A percentile compares a stretch with the other conserved stretches of the same genome.
Conservation (phyloP, 1,140 invertebrate genomes). For the Drosophila nigromelanica region DNA sequence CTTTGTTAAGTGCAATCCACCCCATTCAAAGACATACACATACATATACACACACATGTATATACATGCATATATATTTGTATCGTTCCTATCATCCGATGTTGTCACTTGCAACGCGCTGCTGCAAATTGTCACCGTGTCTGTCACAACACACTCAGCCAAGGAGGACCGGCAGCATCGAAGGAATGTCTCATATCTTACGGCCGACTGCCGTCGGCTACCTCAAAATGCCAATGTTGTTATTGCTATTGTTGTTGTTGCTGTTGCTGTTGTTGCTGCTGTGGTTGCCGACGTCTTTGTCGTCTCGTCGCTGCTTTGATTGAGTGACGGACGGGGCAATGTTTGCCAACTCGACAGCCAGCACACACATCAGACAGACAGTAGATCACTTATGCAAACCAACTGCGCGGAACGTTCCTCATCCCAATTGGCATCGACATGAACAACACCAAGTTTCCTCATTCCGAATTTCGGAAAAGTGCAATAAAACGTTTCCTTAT, state of each 20-base stretch:
- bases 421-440: neutral
- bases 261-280: slow-evolving; percentile 1
- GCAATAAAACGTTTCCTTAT: too few relatives aligned
- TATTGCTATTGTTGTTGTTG: slow-evolving; percentile 3
- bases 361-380: slow-evolving; percentile 36
- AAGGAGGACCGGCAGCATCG: slow-evolving; percentile 9
- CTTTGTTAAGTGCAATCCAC: slow-evolving; percentile 33
- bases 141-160: slow-evolving; percentile 38
- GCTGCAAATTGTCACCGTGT: slow-evolving; percentile 49
- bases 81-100: slow-evolving; percentile 15
- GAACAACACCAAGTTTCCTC: neutral
- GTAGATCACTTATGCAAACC: slow-evolving; percentile 29
- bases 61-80: neutral
- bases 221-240: slow-evolving; percentile 31
- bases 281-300: neutral
- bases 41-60: neutral
- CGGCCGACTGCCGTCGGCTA: slow-evolving; percentile 4
- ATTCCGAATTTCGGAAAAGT: neutral
- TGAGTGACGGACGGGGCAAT: slow-evolving; percentile 25
- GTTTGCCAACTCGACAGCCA: slow-evolving; percentile 36
- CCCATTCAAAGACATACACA: neutral
- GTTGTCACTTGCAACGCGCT: slow-evolving; percentile 38
- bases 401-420: neutral
- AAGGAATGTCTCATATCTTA: slow-evolving; percentile 30
- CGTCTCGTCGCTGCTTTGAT: slow-evolving; percentile 30